Evolutionary conservation across 2,888 invertebrate species (phyloP), one percentile per base, ranked within the genome.

Genomic region (Philereme transversata): DNA sequence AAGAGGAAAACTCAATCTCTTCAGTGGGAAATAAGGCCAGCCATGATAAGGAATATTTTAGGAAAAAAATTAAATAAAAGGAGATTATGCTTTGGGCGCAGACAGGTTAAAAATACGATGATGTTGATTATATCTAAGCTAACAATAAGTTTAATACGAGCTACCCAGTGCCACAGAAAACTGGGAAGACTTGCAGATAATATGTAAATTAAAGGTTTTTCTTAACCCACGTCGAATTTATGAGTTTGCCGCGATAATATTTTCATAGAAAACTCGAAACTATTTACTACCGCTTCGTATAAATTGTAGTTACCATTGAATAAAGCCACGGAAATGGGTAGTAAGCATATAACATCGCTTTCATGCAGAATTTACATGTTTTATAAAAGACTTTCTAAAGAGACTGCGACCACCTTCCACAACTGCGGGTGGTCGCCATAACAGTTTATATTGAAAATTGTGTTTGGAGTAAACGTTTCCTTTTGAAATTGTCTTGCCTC

Each of bases 331-430:
- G 22, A 61, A 60, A 57, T 58, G 44, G 38, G 44, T 48, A 52
- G 45, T 44, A 57, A 46, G 65, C 59, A 58, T 62, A 54, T 54
- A 58, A 52, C 56, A 53, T 57, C 49, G 54, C 61, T 62, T 69
- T 65, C 61, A 64, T 62, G 53, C 55, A 63, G 48, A 66, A 65
- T 65, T 64, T 62, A 65, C 58, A 66, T 66, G 58, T 67, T 62
- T 63, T 66, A 68, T 67, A 64, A 55, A 65, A 61, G 22, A 58
- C 70, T 70, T 70, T 70, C 70, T 66, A 68, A 57, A 54, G 57
- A 49, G 47, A 49, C 46, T 48, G 52, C 33, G 51, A 59, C 54
- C 58, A 64, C 62, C 50, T 59, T 41, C 48, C 45, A 38, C 51
- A 41, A 57, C 62, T 54, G 60, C 60, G 68, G 66, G 68, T 68